Evolutionary conservation across 2,113 vertebrate genomes (phyloP).

Genomic region (Hippocampus barbouri): DNA sequence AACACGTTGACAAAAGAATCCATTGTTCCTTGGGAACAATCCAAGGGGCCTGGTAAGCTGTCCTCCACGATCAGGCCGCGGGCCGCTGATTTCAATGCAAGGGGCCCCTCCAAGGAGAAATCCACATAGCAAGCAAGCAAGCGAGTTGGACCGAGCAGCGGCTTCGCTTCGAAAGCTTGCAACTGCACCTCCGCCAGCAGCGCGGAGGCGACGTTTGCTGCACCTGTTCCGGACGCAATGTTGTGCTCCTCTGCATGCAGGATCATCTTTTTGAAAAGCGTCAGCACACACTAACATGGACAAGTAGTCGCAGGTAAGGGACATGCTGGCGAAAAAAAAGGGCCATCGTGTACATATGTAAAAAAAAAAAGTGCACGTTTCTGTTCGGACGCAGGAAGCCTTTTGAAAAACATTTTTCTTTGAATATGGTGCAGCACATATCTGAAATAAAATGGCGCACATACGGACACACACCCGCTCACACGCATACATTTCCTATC

Average conservation of each 20-base stretch:
- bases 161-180: constrained; percentile 23
- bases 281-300: constrained; percentile 18
- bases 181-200: not conserved
- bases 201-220: constrained; percentile 25
- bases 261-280: constrained; percentile 15
- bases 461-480: constrained; percentile 19
- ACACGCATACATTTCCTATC: constrained; percentile 32
- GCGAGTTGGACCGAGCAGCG: constrained; percentile 46
- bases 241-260: constrained; percentile 25
- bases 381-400: not conserved
- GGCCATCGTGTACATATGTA: not conserved
- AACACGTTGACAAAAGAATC: constrained; percentile 86
- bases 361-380: not conserved
- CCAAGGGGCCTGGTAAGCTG: constrained; percentile 84
- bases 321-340: constrained; percentile 2
- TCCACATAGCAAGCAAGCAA: constrained; percentile 45
- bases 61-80: constrained; percentile 85
- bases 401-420: no score
- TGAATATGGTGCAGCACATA: no score
- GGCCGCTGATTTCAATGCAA: constrained; percentile 86
- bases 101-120: constrained; percentile 71
- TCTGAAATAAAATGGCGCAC: not conserved
- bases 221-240: constrained; percentile 18
- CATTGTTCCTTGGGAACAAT: constrained; percentile 84
- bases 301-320: constrained; percentile 42